These are phyloP conservation scores for Berghia stephanieae DNA, from an alignment of 1,140 invertebrate species.

Conservation along the genomic window DNA sequence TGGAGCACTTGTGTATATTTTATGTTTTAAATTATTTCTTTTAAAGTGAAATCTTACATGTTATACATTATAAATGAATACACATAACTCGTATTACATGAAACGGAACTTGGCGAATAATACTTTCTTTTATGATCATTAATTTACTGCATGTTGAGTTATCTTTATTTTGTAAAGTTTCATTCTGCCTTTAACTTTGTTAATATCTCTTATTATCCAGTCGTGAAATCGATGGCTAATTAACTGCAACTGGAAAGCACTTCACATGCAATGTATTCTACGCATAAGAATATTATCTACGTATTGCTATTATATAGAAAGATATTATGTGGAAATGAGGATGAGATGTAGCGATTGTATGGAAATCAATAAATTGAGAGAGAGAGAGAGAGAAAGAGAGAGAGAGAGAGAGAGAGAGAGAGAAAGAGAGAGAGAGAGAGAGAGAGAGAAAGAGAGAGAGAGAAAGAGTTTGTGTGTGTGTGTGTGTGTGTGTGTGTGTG, in stretches of 20 bases:
- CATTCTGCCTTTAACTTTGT: neutral
- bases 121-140: too few species aligned
- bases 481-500: too few species aligned
- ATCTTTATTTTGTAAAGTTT: neutral
- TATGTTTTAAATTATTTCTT: too few species aligned
- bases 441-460: neutral
- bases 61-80: too few species aligned
- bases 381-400: neutral
- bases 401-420: neutral
- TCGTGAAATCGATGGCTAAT: neutral
- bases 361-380: neutral
- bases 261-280: too few species aligned
- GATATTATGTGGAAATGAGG: neutral
- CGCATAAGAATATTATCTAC: neutral
- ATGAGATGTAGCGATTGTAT: neutral
- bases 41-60: too few species aligned
- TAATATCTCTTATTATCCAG: neutral
- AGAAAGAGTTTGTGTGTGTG: too few species aligned
- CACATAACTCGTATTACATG: too few species aligned
- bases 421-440: neutral
- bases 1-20: too few species aligned
- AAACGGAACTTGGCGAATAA: too few species aligned
- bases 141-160: neutral
- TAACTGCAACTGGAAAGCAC: too few species aligned
- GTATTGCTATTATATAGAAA: neutral